Conservation (phyloP, 2,113 vertebrate genomes). For the Hucho hucho region DNA sequence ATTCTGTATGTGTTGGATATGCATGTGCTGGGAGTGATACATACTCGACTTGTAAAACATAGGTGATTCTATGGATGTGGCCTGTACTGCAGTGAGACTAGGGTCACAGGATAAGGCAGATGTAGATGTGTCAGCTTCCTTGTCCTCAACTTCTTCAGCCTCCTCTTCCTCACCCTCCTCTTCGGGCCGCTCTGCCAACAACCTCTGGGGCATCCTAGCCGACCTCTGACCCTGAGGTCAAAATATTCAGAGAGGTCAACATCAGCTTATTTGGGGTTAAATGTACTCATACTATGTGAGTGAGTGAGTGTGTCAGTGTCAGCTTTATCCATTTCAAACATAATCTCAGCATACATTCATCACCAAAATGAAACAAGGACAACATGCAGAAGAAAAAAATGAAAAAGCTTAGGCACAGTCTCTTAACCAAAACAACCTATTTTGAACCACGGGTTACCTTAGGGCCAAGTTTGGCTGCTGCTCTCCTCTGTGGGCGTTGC, state of each 20-base stretch:
- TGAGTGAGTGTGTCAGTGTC: background rate
- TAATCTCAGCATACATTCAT: background rate
- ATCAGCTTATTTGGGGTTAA: background rate
- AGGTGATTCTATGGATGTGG: conserved; percentile 81
- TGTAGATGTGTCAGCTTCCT: conserved; percentile 66
- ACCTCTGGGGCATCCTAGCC: conserved; percentile 48
- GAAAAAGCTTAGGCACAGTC: background rate
- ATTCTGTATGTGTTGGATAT: conserved; percentile 40
- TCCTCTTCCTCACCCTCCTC: conserved; percentile 67
- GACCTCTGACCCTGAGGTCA: conserved; percentile 55
- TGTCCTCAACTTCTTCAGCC: conserved; percentile 34
- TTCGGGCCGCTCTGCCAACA: conserved; percentile 71
- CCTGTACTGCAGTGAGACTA: conserved; percentile 88
- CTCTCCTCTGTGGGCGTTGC: conserved; percentile 70
- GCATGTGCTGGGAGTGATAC: conserved; percentile 84
- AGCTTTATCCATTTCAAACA: background rate
- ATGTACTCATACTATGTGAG: background rate
- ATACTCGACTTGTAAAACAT: conserved; percentile 90
- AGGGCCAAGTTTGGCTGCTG: conserved; percentile 60
- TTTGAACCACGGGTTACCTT: conserved; percentile 71
- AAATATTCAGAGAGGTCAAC: conserved; percentile 29
- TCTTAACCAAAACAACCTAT: background rate
- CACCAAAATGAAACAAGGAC: background rate
- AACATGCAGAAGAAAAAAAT: background rate
- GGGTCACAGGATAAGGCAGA: conserved; percentile 82